Percentiles rank a stretch among this genome's conserved stretches.
phyloP scores from a whole-genome alignment of 2,113 vertebrate genomes.

The Tachycineta bicolor region DNA sequence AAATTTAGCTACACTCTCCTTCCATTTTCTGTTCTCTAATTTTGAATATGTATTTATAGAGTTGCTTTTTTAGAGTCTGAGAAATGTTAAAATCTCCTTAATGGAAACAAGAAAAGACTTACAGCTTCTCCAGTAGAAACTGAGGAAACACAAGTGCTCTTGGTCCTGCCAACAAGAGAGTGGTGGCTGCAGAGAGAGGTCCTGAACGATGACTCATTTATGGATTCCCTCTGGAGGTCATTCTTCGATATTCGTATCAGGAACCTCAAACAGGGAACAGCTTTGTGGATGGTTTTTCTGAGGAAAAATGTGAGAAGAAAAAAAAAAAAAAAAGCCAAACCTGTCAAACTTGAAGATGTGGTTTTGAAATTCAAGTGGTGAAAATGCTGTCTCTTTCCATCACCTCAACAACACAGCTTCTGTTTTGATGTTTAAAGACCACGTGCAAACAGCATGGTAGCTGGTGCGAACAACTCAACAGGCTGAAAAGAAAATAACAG shows the following conservation, averaged over 20 bases:
- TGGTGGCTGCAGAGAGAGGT: slow-evolving; percentile 63
- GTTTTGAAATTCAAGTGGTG: not conserved
- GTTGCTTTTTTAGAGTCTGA: not conserved
- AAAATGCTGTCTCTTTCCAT: not conserved
- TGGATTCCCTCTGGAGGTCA: slow-evolving; percentile 54
- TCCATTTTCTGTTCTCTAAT: not conserved
- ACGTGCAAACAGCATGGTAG: not conserved
- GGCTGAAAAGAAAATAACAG: not conserved
- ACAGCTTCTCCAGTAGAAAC: slow-evolving; percentile 68
- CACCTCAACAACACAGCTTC: not conserved
- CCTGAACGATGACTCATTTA: slow-evolving; percentile 67
- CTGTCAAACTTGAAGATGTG: accelerated
- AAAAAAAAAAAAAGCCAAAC: not conserved
- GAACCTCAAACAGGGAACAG: slow-evolving; percentile 71
- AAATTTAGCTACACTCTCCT: not conserved
- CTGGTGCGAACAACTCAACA: not conserved
- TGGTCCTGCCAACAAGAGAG: slow-evolving; percentile 51
- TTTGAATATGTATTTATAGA: not conserved
- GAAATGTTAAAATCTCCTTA: not conserved
- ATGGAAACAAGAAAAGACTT: slow-evolving; percentile 40
- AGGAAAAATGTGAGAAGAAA: not conserved
- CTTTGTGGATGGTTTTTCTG: slow-evolving; percentile 70
- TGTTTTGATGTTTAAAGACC: not conserved
- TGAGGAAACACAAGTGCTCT: slow-evolving; percentile 50
- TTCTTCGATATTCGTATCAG: slow-evolving; percentile 62